Evolutionary conservation across 2,797 vertebrate species (phyloP).

Genomic region (Enteromius unitaeniatus): DNA sequence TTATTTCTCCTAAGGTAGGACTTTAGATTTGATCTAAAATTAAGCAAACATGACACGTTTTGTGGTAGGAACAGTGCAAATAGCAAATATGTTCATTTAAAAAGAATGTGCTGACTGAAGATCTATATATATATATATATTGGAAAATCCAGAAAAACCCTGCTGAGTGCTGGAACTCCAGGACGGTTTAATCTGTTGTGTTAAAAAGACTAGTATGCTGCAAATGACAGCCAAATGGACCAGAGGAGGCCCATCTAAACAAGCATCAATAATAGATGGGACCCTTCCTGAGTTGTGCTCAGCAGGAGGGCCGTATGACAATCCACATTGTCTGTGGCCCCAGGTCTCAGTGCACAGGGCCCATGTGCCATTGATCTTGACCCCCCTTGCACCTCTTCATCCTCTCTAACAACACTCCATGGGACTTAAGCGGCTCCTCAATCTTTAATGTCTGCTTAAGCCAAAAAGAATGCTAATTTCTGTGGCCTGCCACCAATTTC

Average conservation of each 20-base stretch:
- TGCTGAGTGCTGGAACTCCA: conserved; percentile 11
- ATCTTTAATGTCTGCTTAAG: conserved; percentile 79
- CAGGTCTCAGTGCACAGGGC: conserved; percentile 65
- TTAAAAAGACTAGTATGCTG: conserved; percentile 64
- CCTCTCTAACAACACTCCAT: conserved; percentile 66
- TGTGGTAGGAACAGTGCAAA: background rate
- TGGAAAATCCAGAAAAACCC: background rate
- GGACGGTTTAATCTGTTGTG: conserved; percentile 24
- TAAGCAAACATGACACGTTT: conserved; percentile 16
- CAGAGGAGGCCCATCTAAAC: conserved; percentile 64
- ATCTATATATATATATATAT: background rate
- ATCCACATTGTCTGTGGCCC: conserved; percentile 70
- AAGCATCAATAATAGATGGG: conserved; percentile 76
- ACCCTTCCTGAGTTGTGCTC: conserved; percentile 64
- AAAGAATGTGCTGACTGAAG: background rate
- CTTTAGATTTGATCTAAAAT: conserved; percentile 15
- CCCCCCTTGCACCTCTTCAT: conserved; percentile 49
- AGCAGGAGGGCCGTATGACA: conserved; percentile 68
- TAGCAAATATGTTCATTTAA: background rate
- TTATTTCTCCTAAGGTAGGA: conserved; percentile 15
- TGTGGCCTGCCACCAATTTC: conserved; percentile 81
- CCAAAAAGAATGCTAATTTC: conserved; percentile 82
- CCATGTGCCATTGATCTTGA: conserved; percentile 69
- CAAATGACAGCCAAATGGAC: conserved; percentile 63
- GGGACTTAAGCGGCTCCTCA: conserved; percentile 78